A percentile compares a stretch with the other conserved stretches of the same genome.
Conservation (phyloP, 2,888 invertebrate genomes). For the Andrena flavipes region DNA sequence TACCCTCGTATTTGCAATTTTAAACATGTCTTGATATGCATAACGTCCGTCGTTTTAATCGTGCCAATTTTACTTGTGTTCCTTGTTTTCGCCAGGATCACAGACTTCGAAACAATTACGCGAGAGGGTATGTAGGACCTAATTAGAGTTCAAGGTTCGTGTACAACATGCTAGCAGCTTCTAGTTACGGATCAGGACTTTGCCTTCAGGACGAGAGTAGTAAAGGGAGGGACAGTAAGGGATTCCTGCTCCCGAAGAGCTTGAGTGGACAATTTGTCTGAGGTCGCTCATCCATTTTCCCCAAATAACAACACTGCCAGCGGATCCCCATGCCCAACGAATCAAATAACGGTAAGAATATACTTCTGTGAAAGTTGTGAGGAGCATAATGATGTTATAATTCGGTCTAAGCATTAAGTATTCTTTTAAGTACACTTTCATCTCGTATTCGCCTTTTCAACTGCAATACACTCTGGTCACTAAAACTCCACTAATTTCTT, state of each 20-base stretch:
- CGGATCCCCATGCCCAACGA: slow-evolving; percentile 39
- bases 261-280: slow-evolving; percentile 70
- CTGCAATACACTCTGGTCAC: too few species aligned
- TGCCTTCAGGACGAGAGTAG: slow-evolving; percentile 32
- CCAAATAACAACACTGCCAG: slow-evolving; percentile 46
- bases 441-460: too few species aligned
- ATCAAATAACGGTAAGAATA: slow-evolving; percentile 40
- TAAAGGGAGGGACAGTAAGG: slow-evolving; percentile 54
- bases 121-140: slow-evolving; percentile 27
- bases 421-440: too few species aligned
- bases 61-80: slow-evolving; percentile 16
- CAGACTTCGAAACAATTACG: slow-evolving; percentile 30
- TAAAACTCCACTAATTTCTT: too few species aligned
- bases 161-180: slow-evolving; percentile 17
- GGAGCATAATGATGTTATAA: too few species aligned
- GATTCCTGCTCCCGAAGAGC: slow-evolving; percentile 59
- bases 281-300: slow-evolving; percentile 44
- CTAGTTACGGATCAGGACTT: slow-evolving; percentile 58
- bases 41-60: not conserved
- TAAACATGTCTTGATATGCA: not conserved
- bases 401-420: too few species aligned
- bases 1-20: not conserved
- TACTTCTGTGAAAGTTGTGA: not conserved
- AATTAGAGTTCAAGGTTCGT: slow-evolving; percentile 47
- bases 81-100: slow-evolving; percentile 5